A percentile compares a stretch with the other conserved stretches of the same genome.
phyloP scores from a whole-genome alignment of 2,797 vertebrate genomes.

The Telmatherina bonti region DNA sequence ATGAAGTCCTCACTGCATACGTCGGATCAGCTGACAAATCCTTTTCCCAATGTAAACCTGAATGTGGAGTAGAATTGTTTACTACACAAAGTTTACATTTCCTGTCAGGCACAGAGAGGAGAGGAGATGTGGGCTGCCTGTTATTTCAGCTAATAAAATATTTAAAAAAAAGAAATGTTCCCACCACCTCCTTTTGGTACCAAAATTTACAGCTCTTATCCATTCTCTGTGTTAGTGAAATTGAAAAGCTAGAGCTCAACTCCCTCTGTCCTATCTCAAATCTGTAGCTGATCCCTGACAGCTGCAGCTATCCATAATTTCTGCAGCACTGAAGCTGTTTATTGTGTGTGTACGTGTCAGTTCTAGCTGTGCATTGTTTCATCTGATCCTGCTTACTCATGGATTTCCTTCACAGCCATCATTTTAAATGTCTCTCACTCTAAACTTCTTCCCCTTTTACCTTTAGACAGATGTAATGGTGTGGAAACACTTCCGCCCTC shows the following conservation, averaged over 20 bases:
- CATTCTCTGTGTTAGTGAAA: constrained; percentile 21
- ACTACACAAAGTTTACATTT: constrained; percentile 29
- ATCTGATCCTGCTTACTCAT: constrained; percentile 57
- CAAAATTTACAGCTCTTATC: constrained; percentile 6
- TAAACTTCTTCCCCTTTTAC: constrained; percentile 68
- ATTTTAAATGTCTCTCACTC: constrained; percentile 39
- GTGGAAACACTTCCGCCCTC: constrained; percentile 48
- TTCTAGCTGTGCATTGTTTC: constrained; percentile 50
- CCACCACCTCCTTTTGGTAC: no score
- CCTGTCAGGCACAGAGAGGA: constrained; percentile 12
- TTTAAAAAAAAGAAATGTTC: constrained; percentile 39
- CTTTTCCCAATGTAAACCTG: constrained; percentile 68
- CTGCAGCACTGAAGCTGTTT: constrained; percentile 31
- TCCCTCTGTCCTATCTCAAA: constrained; percentile 29
- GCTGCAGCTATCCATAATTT: constrained; percentile 42
- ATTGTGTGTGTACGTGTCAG: constrained; percentile 24
- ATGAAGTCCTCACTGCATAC: constrained; percentile 51
- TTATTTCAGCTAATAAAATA: constrained; percentile 53
- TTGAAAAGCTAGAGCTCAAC: constrained; percentile 24
- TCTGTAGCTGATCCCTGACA: constrained; percentile 41
- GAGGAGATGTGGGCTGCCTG: constrained; percentile 38
- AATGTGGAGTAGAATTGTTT: constrained; percentile 55
- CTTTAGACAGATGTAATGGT: constrained; percentile 68
- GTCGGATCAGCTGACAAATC: constrained; percentile 57
- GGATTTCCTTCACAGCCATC: constrained; percentile 32